Percentiles rank a stretch among this genome's conserved stretches.
Conservation (phyloP, 2,113 vertebrate genomes). For the Atherinomorus stipes region DNA sequence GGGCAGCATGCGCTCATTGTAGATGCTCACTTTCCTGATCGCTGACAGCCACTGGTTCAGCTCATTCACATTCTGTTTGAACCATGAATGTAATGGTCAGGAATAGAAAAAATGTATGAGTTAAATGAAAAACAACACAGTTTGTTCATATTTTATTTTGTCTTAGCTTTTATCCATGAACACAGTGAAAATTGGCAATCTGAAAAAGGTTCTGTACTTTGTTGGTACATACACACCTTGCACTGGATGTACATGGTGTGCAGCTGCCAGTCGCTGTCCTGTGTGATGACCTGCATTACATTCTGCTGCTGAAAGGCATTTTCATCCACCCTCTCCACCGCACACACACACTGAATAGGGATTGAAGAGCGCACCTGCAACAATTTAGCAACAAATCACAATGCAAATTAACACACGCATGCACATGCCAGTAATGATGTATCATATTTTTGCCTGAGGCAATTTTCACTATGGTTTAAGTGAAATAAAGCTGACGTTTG, state of each 20-base stretch:
- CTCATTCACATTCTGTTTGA: constrained; percentile 88
- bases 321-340: constrained; percentile 91
- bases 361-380: constrained; percentile 84
- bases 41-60: constrained; percentile 94
- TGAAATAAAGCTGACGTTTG: constrained; percentile 35
- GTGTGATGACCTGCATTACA: constrained; percentile 91
- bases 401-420: constrained; percentile 56
- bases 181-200: not conserved
- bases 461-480: not conserved
- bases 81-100: not conserved
- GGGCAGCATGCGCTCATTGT: constrained; percentile 86
- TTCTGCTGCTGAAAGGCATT: constrained; percentile 92
- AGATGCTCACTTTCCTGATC: constrained; percentile 87
- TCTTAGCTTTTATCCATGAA: not conserved
- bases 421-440: constrained; percentile 7
- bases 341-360: constrained; percentile 84
- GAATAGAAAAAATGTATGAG: not conserved
- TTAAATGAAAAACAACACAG: not conserved
- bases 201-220: constrained; percentile 14
- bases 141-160: not conserved
- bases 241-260: constrained; percentile 92
- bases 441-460: not conserved
- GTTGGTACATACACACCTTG: constrained; percentile 82
- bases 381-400: constrained; percentile 59
- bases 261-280: constrained; percentile 79